Evolutionary conservation across 2,113 vertebrate species (phyloP), one percentile per base, ranked within the genome.

Genomic region (Oncorhynchus masou): DNA sequence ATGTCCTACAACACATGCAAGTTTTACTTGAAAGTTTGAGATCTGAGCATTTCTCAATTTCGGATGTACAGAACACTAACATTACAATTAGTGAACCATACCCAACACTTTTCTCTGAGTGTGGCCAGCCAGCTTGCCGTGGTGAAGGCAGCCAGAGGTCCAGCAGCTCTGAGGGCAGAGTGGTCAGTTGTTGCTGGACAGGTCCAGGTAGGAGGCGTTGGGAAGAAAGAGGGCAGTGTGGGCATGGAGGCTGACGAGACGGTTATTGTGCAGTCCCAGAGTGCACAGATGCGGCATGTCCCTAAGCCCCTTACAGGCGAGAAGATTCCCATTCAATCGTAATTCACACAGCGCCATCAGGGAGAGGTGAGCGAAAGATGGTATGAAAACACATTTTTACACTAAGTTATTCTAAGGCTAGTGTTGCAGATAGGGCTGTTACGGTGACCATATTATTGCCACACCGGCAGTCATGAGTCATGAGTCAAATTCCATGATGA

Each of bases 251-350:
- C 82, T 94, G 79, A 93, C 89, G 79, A 99, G 22, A 27, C 92
- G 94, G 80, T 99, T 99, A 87, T 97, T 97, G 85, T 96, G 95
- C 54, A 98, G 90, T 74, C 95, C 94, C 54, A 98, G 91, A 3
- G 92, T 96, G 74, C 93, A 91, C 2, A 99, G 92, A 4, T 60
- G 91, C 70, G 96, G 96, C 94, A 93, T 94, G 86, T 97, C 95
- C 12, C 88, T 81, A 64, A 98, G 92, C 0, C 95, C 95, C 60
- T 95, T 94, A 96, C 97, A 99, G 48, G 91, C 91, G 70, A 99
- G 89, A 65, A 94, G 87, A 85, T 98, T 98, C 34, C 97, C 97
- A 70, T 95, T 95, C 74, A 99, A 85, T n/a, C 95, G 94, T 62
- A 99, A 70, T 85, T 99, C 97, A 1, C 95, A 93, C 51, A 98